Base-by-base conservation (phyloP, 2,888 invertebrate species). In the Poecilus cupreus region DNA sequence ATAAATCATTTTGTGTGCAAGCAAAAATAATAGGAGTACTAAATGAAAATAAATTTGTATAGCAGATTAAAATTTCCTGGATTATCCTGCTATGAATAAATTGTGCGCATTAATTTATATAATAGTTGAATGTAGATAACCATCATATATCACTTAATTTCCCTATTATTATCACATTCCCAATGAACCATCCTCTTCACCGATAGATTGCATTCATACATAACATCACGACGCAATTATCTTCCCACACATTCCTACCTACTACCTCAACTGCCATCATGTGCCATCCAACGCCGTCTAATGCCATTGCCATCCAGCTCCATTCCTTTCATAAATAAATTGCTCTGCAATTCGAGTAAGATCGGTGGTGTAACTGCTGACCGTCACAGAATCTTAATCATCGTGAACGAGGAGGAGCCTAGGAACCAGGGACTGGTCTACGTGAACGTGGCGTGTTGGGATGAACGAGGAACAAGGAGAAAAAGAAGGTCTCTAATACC, bases 341-440 rank as follows among this genome's bases (percentile, higher is more conserved):
- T 60, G 60, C 60, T 60, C 60, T 13, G 13, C 60, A 60, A 13
- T 26, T 22, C 11, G 22, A 60, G n/a, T 24, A 10, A 60, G 60
- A 60, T 60, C 60, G 26, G 11, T 6, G 26, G 43, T 24, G 60
- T 60, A 60, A 26, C 60, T 60, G 60, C 26, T 60, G 60, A 60
- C 60, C 60, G 60, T 24, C 26, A 24, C 60, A 60, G 60, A 60
- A 60, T 60, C 60, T 60, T 60, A 60, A 60, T 60, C 60, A 60
- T 26, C 26, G 32, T 0, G 43, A 43, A 0, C n/a, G 43, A 13
- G 43, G 43, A 43, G 43, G 13, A 11, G 20, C 54, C 22, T 11
- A n/a, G 6, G 3, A 3, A 6, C 24, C 13, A 22, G 60, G 22
- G 54, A 2, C 11, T 22, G 24, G n/a, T 6, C 10, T 26, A 60